phyloP scores from a whole-genome alignment of 2,888 invertebrate genomes.

The Aplocera efformata region DNA sequence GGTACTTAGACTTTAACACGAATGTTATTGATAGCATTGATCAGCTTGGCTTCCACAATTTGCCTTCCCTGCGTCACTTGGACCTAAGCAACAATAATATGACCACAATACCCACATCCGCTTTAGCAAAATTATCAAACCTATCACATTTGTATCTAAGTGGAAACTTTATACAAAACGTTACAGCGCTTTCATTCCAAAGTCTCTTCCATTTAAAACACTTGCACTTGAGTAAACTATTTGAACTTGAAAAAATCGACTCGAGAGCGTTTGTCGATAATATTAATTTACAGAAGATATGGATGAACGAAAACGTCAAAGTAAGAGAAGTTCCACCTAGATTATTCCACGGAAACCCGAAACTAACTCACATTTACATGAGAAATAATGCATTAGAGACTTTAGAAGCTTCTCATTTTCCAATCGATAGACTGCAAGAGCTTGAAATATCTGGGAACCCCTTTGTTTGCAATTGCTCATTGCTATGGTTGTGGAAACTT shows the following conservation, averaged over 20 bases:
- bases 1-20: slow-evolving; percentile 85
- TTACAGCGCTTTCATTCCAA: slow-evolving; percentile 89
- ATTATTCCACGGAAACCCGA: slow-evolving; percentile 91
- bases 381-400: slow-evolving; percentile 87
- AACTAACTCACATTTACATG: slow-evolving; percentile 87
- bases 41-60: slow-evolving; percentile 86
- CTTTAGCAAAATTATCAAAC: slow-evolving; percentile 88
- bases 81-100: slow-evolving; percentile 92
- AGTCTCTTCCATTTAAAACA: slow-evolving; percentile 90
- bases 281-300: slow-evolving; percentile 88
- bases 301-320: slow-evolving; percentile 88
- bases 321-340: slow-evolving; percentile 88
- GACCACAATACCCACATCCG: slow-evolving; percentile 86
- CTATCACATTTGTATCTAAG: slow-evolving; percentile 88
- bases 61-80: slow-evolving; percentile 85
- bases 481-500: slow-evolving; percentile 92
- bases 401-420: slow-evolving; percentile 90
- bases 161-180: slow-evolving; percentile 86
- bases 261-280: slow-evolving; percentile 91
- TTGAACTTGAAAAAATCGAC: slow-evolving; percentile 85
- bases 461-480: slow-evolving; percentile 91
- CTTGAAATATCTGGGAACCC: slow-evolving; percentile 91
- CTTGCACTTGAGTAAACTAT: slow-evolving; percentile 86
- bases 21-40: slow-evolving; percentile 88
- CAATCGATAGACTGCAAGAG: slow-evolving; percentile 87